Conservation (phyloP, 2,888 invertebrate genomes). For the Limnephilus auricula region DNA sequence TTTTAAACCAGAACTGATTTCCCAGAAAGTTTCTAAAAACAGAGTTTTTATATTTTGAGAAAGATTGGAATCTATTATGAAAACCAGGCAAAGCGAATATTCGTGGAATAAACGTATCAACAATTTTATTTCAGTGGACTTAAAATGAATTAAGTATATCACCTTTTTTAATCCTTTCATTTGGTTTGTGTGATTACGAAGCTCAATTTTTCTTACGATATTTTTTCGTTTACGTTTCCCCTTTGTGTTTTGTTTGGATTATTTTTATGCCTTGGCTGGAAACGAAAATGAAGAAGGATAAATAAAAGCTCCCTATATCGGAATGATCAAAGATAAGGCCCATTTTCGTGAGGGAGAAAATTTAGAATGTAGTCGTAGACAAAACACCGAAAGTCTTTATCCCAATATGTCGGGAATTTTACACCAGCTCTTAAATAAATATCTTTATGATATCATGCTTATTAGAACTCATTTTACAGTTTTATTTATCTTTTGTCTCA, state of each 20-base stretch:
- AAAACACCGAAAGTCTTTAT: neutral
- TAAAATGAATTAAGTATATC: constrained; percentile 7
- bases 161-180: constrained; percentile 25
- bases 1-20: neutral
- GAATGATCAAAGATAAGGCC: constrained; percentile 38
- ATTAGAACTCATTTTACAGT: neutral
- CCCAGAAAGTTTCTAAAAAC: neutral
- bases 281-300: constrained; percentile 23
- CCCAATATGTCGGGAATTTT: neutral
- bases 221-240: constrained; percentile 37
- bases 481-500: neutral
- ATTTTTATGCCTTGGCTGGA: constrained; percentile 34
- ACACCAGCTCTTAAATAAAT: neutral
- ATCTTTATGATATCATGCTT: neutral
- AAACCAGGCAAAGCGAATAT: neutral
- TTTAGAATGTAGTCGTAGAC: constrained; percentile 8
- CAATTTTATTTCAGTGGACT: neutral
- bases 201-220: neutral
- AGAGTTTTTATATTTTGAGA: neutral
- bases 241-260: constrained; percentile 37
- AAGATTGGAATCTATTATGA: neutral
- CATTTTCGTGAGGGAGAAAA: constrained; percentile 19
- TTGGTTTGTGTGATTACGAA: constrained; percentile 20
- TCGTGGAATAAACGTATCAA: neutral
- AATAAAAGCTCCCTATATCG: constrained; percentile 11